Conservation (phyloP, 2,888 invertebrate genomes). For the Nemotelus pantherinus region DNA sequence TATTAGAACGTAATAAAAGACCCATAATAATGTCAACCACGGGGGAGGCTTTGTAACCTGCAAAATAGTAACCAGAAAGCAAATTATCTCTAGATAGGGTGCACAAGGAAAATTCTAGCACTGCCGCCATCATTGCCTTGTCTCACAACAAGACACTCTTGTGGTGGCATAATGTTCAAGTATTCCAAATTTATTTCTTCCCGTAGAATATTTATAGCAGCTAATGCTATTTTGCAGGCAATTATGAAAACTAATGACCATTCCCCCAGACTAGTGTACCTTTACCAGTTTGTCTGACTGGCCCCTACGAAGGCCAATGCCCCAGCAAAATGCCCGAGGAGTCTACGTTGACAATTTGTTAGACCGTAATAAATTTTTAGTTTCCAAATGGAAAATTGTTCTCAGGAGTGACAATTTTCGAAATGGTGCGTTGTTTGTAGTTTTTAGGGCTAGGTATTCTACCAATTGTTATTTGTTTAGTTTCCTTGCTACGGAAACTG, state of each 20-base stretch:
- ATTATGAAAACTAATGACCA: constrained; percentile 32
- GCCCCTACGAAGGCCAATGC: neutral
- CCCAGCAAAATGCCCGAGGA: neutral
- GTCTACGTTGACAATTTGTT: constrained; percentile 9
- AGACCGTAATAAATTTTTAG: constrained; percentile 37
- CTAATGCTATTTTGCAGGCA: constrained; percentile 34
- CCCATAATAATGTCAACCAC: neutral
- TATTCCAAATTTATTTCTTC: constrained; percentile 23
- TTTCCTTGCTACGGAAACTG: neutral
- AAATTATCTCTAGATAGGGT: neutral
- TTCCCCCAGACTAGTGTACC: neutral
- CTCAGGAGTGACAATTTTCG: neutral
- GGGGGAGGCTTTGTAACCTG: neutral
- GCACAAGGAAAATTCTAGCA: neutral
- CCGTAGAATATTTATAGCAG: constrained; percentile 22
- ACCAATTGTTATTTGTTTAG: no score
- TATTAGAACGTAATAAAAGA: constrained; percentile 18
- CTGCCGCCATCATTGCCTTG: neutral
- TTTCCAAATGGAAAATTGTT: constrained; percentile 5
- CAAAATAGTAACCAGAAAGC: neutral
- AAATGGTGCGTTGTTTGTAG: neutral
- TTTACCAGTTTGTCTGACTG: neutral
- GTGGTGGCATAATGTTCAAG: constrained; percentile 23
- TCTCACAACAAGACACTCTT: constrained; percentile 17
- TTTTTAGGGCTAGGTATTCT: no score